Conservation (phyloP, 2,888 invertebrate genomes). For the Leptinotarsa rubiginosa region DNA sequence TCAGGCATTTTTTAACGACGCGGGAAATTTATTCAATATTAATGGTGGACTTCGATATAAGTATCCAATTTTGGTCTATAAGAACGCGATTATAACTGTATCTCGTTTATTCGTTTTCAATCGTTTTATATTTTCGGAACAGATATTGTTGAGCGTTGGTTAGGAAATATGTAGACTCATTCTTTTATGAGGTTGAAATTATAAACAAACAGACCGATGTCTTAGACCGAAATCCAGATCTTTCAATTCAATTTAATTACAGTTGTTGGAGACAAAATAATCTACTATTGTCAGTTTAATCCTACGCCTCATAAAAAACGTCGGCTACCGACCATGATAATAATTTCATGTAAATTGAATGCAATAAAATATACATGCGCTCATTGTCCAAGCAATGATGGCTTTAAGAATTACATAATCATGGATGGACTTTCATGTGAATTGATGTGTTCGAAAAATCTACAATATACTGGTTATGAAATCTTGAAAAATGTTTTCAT, state of each 20-base stretch:
- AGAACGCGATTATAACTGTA: constrained; percentile 32
- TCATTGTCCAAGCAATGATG: constrained; percentile 15
- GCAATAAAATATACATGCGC: constrained; percentile 29
- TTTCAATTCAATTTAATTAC: constrained; percentile 41
- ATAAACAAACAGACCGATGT: constrained; percentile 17
- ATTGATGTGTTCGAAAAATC: not conserved
- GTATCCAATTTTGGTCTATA: constrained; percentile 42
- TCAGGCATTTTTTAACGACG: constrained; percentile 39
- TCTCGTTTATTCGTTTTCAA: not conserved
- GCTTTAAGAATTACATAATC: constrained; percentile 9
- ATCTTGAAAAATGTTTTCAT: not conserved
- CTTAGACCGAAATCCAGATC: constrained; percentile 38
- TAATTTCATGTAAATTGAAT: constrained; percentile 43
- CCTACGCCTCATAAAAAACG: constrained; percentile 45
- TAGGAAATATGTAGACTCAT: not conserved
- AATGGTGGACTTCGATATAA: constrained; percentile 36
- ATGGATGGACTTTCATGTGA: constrained; percentile 7
- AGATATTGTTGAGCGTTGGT: not conserved
- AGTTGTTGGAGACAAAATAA: constrained; percentile 37
- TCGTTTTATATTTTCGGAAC: constrained; percentile 9
- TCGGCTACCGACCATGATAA: constrained; percentile 42
- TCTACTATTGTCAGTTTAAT: constrained; percentile 43
- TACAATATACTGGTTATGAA: too few species aligned
- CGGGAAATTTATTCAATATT: constrained; percentile 46
- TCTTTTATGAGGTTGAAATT: not conserved